A percentile compares a stretch with the other conserved stretches of the same genome.
phyloP scores from a whole-genome alignment of 1,140 invertebrate species.

The Penaeus indicus region DNA sequence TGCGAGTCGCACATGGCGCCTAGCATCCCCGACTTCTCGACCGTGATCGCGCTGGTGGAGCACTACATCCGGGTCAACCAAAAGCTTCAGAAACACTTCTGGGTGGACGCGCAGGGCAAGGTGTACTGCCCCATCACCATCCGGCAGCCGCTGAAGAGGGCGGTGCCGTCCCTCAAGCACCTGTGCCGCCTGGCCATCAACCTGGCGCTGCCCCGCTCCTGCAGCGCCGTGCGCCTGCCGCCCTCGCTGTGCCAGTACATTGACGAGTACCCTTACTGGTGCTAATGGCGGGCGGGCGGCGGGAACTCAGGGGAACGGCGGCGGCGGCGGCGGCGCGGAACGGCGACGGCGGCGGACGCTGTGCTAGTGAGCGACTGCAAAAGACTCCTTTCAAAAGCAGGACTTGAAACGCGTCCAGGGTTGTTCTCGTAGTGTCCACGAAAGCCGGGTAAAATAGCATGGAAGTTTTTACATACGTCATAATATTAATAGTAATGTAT shows the following conservation, averaged over 20 bases:
- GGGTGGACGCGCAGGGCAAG: conserved; percentile 81
- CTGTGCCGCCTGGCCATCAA: conserved; percentile 70
- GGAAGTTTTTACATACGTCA: no score
- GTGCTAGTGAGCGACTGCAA: no score
- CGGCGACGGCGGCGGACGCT: no score
- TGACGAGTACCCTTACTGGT: conserved; percentile 58
- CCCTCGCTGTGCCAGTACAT: conserved; percentile 39
- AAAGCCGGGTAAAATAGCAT: no score
- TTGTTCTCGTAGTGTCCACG: no score
- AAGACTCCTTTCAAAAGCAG: no score
- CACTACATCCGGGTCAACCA: conserved; percentile 75
- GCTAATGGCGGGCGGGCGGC: conserved; percentile 26
- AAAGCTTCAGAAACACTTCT: conserved; percentile 74
- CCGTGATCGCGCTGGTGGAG: conserved; percentile 81
- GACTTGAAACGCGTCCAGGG: no score
- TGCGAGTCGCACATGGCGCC: conserved; percentile 74
- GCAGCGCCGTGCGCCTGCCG: conserved; percentile 30
- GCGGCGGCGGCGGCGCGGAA: no score
- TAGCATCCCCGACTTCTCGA: conserved; percentile 82
- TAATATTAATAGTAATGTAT: no score
- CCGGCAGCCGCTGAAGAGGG: conserved; percentile 76
- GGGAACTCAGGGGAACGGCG: no score
- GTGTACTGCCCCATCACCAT: conserved; percentile 81
- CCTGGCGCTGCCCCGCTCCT: conserved; percentile 29
- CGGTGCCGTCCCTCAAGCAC: conserved; percentile 78